A percentile compares a stretch with the other conserved stretches of the same genome.
Evolutionary conservation across 1,140 invertebrate species (phyloP).

Genomic region (Archegozetes longisetosus): DNA sequence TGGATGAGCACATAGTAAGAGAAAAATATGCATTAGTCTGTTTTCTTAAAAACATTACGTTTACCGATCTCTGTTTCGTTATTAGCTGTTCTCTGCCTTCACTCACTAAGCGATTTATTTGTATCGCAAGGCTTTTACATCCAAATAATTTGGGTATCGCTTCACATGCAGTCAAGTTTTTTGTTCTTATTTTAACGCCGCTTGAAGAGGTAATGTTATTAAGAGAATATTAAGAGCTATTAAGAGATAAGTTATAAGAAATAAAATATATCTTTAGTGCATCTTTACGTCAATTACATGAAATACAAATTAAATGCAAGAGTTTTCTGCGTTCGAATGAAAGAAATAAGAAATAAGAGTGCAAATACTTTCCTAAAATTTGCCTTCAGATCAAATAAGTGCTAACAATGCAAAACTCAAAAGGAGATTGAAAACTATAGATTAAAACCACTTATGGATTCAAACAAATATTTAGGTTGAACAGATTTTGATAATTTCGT

Average conservation of each 20-base stretch:
- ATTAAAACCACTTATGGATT: too few species aligned
- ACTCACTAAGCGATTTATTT: neutral
- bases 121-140: neutral
- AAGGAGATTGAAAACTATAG: neutral
- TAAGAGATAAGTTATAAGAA: neutral
- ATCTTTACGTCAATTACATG: neutral
- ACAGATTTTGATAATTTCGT: neutral
- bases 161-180: neutral
- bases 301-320: neutral
- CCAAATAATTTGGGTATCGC: conserved; percentile 6
- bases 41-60: neutral
- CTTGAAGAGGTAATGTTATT: neutral
- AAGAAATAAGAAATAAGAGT: neutral
- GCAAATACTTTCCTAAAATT: neutral
- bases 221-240: neutral
- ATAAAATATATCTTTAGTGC: neutral
- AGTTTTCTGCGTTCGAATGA: neutral
- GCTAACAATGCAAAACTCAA: neutral
- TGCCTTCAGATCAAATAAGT: too few species aligned
- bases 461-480: neutral
- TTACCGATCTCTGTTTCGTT: neutral
- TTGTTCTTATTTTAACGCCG: conserved; percentile 1
- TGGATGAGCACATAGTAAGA: conserved; percentile 9
- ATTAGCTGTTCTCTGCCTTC: neutral
- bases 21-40: too few species aligned